Percentiles rank a stretch among this genome's conserved stretches.
These are phyloP conservation scores for Laticauda laticaudata DNA, from an alignment of 2,113 vertebrate genomes.

Conservation along the genomic window DNA sequence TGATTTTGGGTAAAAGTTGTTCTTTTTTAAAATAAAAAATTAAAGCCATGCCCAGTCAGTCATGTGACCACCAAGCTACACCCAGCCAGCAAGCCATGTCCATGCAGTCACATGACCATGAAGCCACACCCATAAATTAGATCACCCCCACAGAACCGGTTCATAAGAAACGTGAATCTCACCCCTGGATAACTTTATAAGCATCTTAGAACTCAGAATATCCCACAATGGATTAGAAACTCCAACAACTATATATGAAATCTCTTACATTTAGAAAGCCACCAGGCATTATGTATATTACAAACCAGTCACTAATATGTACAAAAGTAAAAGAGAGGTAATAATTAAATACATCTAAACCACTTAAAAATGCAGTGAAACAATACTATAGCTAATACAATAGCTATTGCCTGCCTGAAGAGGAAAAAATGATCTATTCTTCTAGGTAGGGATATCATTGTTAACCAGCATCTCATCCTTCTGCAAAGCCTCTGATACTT, in stretches of 20 bases:
- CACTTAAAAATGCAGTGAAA: not conserved
- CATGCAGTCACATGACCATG: no score
- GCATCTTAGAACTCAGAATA: not conserved
- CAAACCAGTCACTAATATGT: not conserved
- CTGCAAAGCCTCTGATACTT: not conserved
- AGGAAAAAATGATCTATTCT: not conserved
- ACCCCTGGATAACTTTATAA: not conserved
- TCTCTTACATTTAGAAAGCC: not conserved
- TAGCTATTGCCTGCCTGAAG: not conserved
- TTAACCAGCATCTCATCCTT: not conserved
- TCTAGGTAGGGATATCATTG: not conserved
- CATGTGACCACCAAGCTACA: no score
- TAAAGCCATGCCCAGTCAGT: no score
- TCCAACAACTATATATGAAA: not conserved
- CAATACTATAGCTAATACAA: not conserved
- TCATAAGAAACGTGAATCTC: no score
- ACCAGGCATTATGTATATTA: not conserved
- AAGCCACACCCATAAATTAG: no score
- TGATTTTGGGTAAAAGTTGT: no score
- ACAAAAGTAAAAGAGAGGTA: not conserved
- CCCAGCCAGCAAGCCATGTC: no score
- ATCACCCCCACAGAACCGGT: no score
- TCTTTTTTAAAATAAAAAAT: no score
- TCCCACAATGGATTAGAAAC: not conserved
- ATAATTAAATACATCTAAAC: not conserved